These are phyloP conservation scores for Nephrotoma flavescens DNA, from an alignment of 2,888 invertebrate species.

Conservation along the genomic window DNA sequence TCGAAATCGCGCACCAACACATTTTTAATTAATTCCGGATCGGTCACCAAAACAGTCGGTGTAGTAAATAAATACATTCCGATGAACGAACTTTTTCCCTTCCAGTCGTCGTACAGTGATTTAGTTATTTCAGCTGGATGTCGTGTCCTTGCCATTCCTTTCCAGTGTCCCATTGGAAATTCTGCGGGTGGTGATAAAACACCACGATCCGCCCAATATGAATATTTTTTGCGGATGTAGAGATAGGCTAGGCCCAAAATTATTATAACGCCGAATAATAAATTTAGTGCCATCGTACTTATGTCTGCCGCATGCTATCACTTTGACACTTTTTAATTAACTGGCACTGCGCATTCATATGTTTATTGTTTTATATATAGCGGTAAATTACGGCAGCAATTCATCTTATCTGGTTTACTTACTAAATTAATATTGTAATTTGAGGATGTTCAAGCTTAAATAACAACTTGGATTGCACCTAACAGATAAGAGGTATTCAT, in stretches of 20 bases:
- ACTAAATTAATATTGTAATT: no score
- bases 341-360: no score
- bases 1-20: constrained; percentile 27
- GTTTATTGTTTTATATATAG: no score
- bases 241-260: not conserved
- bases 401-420: no score
- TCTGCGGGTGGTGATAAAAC: constrained; percentile 23
- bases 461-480: no score
- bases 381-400: no score
- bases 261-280: no score
- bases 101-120: constrained; percentile 9
- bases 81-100: constrained; percentile 8
- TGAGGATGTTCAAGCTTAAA: no score
- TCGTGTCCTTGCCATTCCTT: constrained; percentile 15
- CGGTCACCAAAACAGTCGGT: constrained; percentile 16
- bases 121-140: constrained; percentile 18
- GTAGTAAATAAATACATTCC: constrained; percentile 8
- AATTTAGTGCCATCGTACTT: no score
- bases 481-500: no score
- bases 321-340: no score
- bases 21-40: constrained; percentile 16
- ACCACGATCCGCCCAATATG: constrained; percentile 17
- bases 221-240: constrained; percentile 5
- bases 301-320: no score
- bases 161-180: constrained; percentile 18